A percentile compares a stretch with the other conserved stretches of the same genome.
phyloP scores from a whole-genome alignment of 2,797 vertebrate genomes.

The Enteromius radiatus region DNA sequence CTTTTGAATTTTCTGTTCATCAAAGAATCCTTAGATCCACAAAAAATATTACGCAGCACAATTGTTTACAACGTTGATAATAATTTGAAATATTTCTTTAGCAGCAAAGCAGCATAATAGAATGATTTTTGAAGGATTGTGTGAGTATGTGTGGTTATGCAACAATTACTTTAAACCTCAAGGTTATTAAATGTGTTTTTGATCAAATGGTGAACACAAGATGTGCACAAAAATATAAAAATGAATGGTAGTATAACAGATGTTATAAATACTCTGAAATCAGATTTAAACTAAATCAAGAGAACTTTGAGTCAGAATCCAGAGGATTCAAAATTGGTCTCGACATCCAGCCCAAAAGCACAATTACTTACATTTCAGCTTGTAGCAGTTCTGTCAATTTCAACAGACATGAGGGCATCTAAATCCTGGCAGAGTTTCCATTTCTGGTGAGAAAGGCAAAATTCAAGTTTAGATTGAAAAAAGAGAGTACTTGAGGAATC shows the following conservation, averaged over 20 bases:
- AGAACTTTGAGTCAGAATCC: neutral
- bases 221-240: neutral
- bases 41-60: neutral
- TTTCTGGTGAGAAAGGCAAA: constrained; percentile 5
- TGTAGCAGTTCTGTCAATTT: neutral
- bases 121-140: neutral
- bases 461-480: constrained; percentile 17
- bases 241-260: neutral
- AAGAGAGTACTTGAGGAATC: constrained; percentile 28
- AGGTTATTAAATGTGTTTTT: neutral
- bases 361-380: constrained; percentile 1
- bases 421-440: constrained; percentile 9
- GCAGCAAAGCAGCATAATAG: neutral
- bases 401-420: neutral
- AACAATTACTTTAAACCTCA: neutral
- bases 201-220: neutral
- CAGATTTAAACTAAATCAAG: neutral
- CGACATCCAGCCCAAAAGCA: neutral
- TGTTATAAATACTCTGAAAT: neutral
- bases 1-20: neutral
- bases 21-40: neutral
- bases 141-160: neutral
- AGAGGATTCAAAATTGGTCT: neutral
- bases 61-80: neutral
- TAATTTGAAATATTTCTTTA: neutral